A percentile compares a stretch with the other conserved stretches of the same genome.
phyloP scores from a whole-genome alignment of 2,113 vertebrate genomes.

The Platichthys flesus region DNA sequence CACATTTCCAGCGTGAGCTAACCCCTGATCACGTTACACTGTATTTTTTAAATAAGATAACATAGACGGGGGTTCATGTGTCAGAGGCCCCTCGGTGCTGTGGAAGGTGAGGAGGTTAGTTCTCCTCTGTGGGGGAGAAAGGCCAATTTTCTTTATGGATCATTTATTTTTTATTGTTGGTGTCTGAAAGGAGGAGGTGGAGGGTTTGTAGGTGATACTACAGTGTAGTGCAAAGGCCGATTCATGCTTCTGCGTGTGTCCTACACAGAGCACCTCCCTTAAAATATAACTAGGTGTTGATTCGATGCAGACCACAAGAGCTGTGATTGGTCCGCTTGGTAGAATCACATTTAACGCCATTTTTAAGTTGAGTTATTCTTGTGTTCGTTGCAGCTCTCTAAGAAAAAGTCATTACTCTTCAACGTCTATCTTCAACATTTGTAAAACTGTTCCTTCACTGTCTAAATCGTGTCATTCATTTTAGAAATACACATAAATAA shows the following conservation, averaged over 20 bases:
- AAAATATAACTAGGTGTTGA: too few species aligned
- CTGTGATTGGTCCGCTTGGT: too few species aligned
- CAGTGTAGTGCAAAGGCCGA: too few species aligned
- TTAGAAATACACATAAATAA: neutral
- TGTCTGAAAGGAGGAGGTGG: slow-evolving; percentile 7
- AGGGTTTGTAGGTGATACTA: neutral
- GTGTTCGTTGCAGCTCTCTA: too few species aligned
- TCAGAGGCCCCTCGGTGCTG: slow-evolving; percentile 24
- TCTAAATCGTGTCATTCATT: neutral
- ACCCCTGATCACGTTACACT: slow-evolving; percentile 61
- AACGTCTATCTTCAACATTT: neutral
- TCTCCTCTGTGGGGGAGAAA: slow-evolving; percentile 16
- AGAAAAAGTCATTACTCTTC: too few species aligned
- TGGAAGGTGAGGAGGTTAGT: slow-evolving; percentile 23
- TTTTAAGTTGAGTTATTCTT: too few species aligned
- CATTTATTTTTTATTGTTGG: slow-evolving; percentile 48
- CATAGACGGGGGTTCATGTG: slow-evolving; percentile 45
- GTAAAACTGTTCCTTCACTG: neutral
- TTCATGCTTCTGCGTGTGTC: too few species aligned
- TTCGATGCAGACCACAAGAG: too few species aligned
- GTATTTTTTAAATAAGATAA: slow-evolving; percentile 69
- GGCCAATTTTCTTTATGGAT: slow-evolving; percentile 60
- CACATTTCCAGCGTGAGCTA: slow-evolving; percentile 22
- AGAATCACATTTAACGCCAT: too few species aligned
- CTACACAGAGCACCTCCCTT: too few species aligned